Percentiles rank a stretch among this genome's conserved stretches.
Evolutionary conservation across 2,797 vertebrate species (phyloP).

Genomic region (Denticeps clupeoides): DNA sequence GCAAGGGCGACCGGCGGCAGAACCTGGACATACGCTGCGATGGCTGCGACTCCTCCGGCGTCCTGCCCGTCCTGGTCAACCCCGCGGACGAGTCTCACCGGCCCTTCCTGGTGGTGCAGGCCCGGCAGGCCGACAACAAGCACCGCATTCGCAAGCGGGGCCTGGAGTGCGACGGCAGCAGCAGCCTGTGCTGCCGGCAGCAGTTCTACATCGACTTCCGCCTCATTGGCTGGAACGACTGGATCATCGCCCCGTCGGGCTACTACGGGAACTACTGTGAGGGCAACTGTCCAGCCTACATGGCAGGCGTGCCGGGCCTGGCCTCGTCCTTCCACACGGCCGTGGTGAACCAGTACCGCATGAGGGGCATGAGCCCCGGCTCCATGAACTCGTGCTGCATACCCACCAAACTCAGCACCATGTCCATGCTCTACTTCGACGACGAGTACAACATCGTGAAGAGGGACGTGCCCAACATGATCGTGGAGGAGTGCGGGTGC

Average conservation of each 20-base stretch:
- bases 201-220: slow-evolving; percentile 98
- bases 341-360: slow-evolving; percentile 95
- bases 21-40: slow-evolving; percentile 90
- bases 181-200: slow-evolving; percentile 81
- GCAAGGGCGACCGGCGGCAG: slow-evolving; percentile 77
- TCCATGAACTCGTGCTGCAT: slow-evolving; percentile 97
- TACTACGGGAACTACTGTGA: slow-evolving; percentile 98
- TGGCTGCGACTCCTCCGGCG: slow-evolving; percentile 72
- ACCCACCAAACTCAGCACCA: slow-evolving; percentile 93
- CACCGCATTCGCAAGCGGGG: slow-evolving; percentile 90
- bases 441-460: slow-evolving; percentile 99
- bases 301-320: slow-evolving; percentile 86
- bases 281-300: slow-evolving; percentile 91
- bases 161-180: slow-evolving; percentile 88
- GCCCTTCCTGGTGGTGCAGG: slow-evolving; percentile 88
- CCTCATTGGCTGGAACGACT: slow-evolving; percentile 95
- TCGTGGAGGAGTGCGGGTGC: slow-evolving; percentile 96
- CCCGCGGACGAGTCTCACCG: slow-evolving; percentile 79
- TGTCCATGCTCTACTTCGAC: slow-evolving; percentile 98
- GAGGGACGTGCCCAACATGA: slow-evolving; percentile 96
- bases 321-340: slow-evolving; percentile 95
- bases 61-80: slow-evolving; percentile 70
- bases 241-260: slow-evolving; percentile 94
- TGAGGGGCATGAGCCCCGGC: slow-evolving; percentile 88
- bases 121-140: slow-evolving; percentile 66